A percentile compares a stretch with the other conserved stretches of the same genome.
Conservation (phyloP, 2,113 vertebrate species). For the Anarrhichthys ocellatus region DNA sequence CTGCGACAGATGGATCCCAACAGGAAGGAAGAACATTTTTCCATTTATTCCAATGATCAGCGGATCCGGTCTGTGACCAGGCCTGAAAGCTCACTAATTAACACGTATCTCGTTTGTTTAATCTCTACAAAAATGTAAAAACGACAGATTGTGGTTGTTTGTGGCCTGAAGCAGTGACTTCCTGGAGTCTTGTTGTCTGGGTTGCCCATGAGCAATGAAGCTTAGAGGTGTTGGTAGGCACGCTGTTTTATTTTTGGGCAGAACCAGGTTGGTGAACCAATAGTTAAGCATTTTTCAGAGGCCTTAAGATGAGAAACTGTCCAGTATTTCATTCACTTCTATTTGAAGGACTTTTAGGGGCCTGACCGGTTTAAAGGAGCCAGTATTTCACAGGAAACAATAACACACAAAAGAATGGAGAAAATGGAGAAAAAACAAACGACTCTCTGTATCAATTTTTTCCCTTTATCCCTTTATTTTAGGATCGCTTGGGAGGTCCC, state of each 20-base stretch:
- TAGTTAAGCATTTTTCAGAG: background rate
- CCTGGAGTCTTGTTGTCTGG: background rate
- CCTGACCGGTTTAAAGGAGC: background rate
- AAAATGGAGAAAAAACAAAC: background rate
- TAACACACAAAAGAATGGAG: background rate
- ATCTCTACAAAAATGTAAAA: background rate
- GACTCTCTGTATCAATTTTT: background rate
- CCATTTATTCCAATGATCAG: background rate
- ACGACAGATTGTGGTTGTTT: background rate
- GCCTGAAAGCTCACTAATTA: background rate
- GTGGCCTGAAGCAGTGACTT: background rate
- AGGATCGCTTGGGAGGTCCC: background rate
- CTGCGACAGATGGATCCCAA: background rate
- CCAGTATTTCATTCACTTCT: background rate
- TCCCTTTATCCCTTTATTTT: background rate
- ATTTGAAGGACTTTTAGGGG: background rate
- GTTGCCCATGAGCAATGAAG: background rate
- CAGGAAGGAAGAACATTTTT: background rate
- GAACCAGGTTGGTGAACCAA: background rate
- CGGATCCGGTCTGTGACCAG: background rate
- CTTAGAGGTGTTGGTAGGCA: background rate
- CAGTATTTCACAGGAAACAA: background rate
- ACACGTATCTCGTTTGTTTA: background rate
- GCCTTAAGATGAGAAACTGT: background rate
- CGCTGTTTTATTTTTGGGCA: background rate